Base-by-base conservation (phyloP, 2,113 vertebrate species). In the Phodopus roborovskii region DNA sequence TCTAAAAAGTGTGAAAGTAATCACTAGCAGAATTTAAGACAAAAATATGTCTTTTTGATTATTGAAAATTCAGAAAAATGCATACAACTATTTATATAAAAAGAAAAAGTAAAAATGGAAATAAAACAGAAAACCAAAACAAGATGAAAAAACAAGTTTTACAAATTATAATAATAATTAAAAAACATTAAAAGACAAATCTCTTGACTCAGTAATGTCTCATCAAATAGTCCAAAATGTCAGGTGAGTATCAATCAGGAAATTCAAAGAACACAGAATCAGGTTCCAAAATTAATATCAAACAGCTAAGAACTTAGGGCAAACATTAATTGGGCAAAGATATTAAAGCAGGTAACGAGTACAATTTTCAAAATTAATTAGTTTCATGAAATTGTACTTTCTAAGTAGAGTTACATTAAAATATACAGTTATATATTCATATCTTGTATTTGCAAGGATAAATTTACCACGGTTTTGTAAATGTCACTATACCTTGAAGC, bases 271-370 rank as follows among this genome's bases (percentile, higher is more conserved):
- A 64, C 53, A 48, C 74, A 94, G 92, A 85, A 66, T 56, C 36
- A 94, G 30, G 28, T 42, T 73, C 64, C 13, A 88, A 85, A 85
- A 85, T 64, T 92, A 89, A 48, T 78, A 85, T 33, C 56, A 94
- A 96, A 73, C 45, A 50, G 64, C 45, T 48, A 48, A 71, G 42
- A 83, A 91, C 88, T 78, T 93, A 71, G 56, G 68, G 12, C 16
- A 94, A 92, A 96, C n/a, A 66, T 71, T 92, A 96, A 93, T 77
- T 83, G 82, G 36, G 36, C 58, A 71, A 71, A 86, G 62, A 16
- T 77, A 62, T 83, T 58, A 78, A 33, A 88, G 45, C 17, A 78
- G 24, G 64, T 56, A 68, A 50, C 81, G 42, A 88, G 11, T 75
- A 48, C 64, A 88, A 28, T 17, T 84, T 64, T 88, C 30, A 77